A percentile compares a stretch with the other conserved stretches of the same genome.
phyloP scores from a whole-genome alignment of 2,888 invertebrate species.

The Agonopterix heracliana region DNA sequence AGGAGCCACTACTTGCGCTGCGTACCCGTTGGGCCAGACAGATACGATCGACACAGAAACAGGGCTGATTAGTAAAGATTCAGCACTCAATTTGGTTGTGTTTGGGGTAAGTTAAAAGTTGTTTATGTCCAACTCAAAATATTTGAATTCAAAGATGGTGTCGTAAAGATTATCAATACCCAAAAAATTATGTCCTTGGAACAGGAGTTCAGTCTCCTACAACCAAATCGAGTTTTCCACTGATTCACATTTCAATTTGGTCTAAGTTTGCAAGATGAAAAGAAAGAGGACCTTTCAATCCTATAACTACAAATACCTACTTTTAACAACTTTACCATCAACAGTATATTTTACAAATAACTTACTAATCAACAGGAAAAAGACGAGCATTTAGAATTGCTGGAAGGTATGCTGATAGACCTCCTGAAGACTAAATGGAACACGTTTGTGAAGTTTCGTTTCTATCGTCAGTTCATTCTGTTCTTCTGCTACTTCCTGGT shows the following conservation, averaged over 20 bases:
- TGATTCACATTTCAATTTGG: no score
- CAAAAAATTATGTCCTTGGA: no score
- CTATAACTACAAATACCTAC: no score
- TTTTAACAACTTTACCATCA: no score
- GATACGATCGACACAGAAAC: constrained; percentile 96
- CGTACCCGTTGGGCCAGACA: constrained; percentile 95
- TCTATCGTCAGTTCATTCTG: constrained; percentile 93
- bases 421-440: constrained; percentile 98
- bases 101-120: constrained; percentile 87
- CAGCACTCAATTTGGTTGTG: constrained; percentile 95
- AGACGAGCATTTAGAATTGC: constrained; percentile 94
- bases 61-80: constrained; percentile 95
- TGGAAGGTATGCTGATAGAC: constrained; percentile 96
- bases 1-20: constrained; percentile 96
- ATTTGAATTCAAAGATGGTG: no score
- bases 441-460: constrained; percentile 95
- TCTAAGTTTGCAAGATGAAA: no score
- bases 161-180: no score
- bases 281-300: no score
- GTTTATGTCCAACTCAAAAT: background rate
- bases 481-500: constrained; percentile 94
- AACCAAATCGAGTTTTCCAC: no score
- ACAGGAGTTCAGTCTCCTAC: no score
- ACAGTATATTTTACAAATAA: no score
- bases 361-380: constrained; percentile 81